Base-by-base conservation (phyloP, 1,140 invertebrate genomes). In the Bombus balteatus region DNA sequence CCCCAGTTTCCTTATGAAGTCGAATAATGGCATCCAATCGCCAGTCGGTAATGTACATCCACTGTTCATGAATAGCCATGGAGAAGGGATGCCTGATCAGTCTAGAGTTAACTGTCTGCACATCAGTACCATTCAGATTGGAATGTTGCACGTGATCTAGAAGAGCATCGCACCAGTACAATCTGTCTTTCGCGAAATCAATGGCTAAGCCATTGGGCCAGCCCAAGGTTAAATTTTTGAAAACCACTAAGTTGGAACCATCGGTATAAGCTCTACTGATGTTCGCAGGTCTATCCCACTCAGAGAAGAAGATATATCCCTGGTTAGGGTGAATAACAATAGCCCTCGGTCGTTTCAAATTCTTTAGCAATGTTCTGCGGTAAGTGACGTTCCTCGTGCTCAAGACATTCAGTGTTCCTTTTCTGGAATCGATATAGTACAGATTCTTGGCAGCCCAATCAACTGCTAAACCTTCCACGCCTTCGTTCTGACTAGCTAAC, bases 21-120 rank as follows among this genome's bases (percentile, higher is more conserved):
- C 98, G 96, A 2, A 99, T 97, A 59, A 99, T 99, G 0, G 99
- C 98, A 94, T 99, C 99, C 12, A 99, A 94, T 62, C 99, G 95
- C 99, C 99, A 99, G 93, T 99, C 99, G 1, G 99, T 99, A 28
- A 99, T 99, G 93, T 99, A 99, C 96, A 99, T 97, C 95, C 97
- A 98, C n/a, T 99, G 97, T 91, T 97, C 96, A 94, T 98, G 97
- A 85, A 99, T 98, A 0, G 99, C 98, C 66, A 99, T 98, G 0
- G 98, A 99, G 95, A 99, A 99, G 12, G 99, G 99, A 96, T 99
- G 98, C 71, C 98, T 96, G 34, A 99, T 98, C 2, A 98, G 94
- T 83, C 97, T 95, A 0, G 98, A 98, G 91, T 97, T 98, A 1
- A 99, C 97, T 0, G 98, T 98, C 90, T 97, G 97, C 0, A 99